phyloP scores from a whole-genome alignment of 2,888 invertebrate species.

The Acleris sparsana region DNA sequence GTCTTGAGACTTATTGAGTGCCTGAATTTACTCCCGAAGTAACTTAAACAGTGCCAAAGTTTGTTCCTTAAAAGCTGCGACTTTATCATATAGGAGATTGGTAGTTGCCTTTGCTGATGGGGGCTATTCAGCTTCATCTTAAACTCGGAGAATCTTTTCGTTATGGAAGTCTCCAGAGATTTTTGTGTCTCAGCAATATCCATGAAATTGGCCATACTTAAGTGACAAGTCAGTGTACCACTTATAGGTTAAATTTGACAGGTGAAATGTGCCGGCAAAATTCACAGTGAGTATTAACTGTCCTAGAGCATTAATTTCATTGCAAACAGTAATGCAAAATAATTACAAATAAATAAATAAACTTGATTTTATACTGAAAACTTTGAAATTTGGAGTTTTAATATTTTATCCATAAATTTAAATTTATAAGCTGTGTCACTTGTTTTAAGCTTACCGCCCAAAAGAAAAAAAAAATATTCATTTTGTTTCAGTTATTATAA shows the following conservation, averaged over 20 bases:
- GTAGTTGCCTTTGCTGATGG: neutral
- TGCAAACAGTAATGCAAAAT: too few relatives aligned
- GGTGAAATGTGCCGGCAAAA: neutral
- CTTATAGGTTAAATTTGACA: neutral
- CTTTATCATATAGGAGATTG: neutral
- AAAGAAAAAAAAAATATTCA: too few relatives aligned
- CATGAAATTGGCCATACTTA: neutral
- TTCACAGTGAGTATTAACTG: neutral
- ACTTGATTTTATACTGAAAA: too few relatives aligned
- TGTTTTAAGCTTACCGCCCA: too few relatives aligned
- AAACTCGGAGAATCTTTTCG: neutral
- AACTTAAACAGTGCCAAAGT: neutral
- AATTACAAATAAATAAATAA: too few relatives aligned
- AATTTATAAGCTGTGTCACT: too few relatives aligned
- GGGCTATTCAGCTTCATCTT: neutral
- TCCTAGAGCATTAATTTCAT: neutral
- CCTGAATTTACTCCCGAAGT: slow-evolving; percentile 2
- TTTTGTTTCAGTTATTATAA: too few relatives aligned
- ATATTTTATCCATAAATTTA: too few relatives aligned
- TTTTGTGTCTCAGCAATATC: neutral
- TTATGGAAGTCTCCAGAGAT: neutral
- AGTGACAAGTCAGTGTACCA: neutral
- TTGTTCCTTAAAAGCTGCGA: neutral
- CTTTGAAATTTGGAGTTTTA: too few relatives aligned
- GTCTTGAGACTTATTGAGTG: neutral